Conservation (phyloP, 1,140 invertebrate species). For the Drosophila rhopaloa region DNA sequence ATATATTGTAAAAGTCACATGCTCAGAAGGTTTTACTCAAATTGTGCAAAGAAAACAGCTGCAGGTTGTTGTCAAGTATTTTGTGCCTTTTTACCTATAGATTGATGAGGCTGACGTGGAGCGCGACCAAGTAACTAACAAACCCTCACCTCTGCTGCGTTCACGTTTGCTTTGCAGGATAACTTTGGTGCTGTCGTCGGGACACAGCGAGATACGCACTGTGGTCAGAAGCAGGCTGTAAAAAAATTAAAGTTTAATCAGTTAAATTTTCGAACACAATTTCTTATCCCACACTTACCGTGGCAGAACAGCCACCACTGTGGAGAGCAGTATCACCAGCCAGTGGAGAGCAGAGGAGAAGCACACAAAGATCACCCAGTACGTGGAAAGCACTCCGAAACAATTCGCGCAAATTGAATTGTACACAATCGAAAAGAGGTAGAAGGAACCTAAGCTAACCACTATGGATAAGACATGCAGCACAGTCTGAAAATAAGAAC, state of each 20-base stretch:
- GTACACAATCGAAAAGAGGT: slow-evolving; percentile 93
- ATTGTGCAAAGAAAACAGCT: slow-evolving; percentile 33
- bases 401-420: slow-evolving; percentile 92
- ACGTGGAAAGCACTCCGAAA: slow-evolving; percentile 92
- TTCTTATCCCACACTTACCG: slow-evolving; percentile 87
- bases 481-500: slow-evolving; percentile 90
- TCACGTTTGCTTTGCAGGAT: slow-evolving; percentile 85
- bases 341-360: slow-evolving; percentile 91
- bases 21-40: slow-evolving; percentile 6
- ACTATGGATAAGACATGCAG: slow-evolving; percentile 92
- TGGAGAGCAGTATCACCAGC: slow-evolving; percentile 91
- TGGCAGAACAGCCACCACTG: slow-evolving; percentile 92
- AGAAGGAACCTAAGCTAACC: slow-evolving; percentile 92
- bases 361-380: slow-evolving; percentile 93
- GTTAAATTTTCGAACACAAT: neutral
- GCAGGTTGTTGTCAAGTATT: slow-evolving; percentile 28
- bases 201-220: slow-evolving; percentile 85
- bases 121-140: slow-evolving; percentile 88
- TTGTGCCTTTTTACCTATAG: slow-evolving; percentile 87
- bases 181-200: slow-evolving; percentile 86
- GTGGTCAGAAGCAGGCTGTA: slow-evolving; percentile 85
- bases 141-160: slow-evolving; percentile 86
- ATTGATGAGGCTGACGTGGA: slow-evolving; percentile 88
- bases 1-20: slow-evolving; percentile 1
- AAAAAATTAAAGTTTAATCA: neutral